Conservation (phyloP, 92 coral and sea anemone species). For the Zoanthus sansibaricus region DNA sequence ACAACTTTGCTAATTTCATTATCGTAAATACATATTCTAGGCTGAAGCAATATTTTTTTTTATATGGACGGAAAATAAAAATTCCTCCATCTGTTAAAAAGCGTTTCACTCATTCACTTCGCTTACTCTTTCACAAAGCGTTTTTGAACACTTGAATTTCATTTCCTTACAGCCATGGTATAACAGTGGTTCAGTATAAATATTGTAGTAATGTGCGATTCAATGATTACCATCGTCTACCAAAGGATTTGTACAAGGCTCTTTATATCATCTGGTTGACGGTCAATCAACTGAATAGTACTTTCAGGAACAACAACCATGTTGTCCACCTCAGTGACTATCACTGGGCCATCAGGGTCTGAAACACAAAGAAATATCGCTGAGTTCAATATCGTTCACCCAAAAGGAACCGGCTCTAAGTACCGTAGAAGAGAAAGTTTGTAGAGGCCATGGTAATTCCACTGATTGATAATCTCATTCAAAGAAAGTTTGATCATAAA, state of each 20-base stretch:
- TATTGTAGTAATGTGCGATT: neutral
- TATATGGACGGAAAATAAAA: too few species aligned
- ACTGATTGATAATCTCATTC: slow-evolving; percentile 44
- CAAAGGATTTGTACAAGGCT: slow-evolving; percentile 52
- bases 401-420: slow-evolving; percentile 35
- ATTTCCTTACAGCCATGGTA: too few species aligned
- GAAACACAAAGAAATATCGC: slow-evolving; percentile 22
- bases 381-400: slow-evolving; percentile 45
- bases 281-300: slow-evolving; percentile 19
- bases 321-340: slow-evolving; percentile 53
- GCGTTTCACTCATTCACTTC: too few species aligned
- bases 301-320: slow-evolving; percentile 44
- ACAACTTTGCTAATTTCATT: too few species aligned
- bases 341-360: slow-evolving; percentile 53
- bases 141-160: too few species aligned
- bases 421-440: slow-evolving; percentile 51
- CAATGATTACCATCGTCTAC: slow-evolving; percentile 49
- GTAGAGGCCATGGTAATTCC: slow-evolving; percentile 52
- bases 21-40: too few species aligned
- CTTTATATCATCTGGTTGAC: slow-evolving; percentile 47
- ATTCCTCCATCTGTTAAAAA: too few species aligned
- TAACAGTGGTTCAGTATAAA: neutral
- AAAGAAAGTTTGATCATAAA: slow-evolving; percentile 32
- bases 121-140: too few species aligned
- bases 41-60: too few species aligned